A percentile compares a stretch with the other conserved stretches of the same genome.
These are phyloP conservation scores for Pterois miles DNA, from an alignment of 2,797 vertebrate species.

Conservation along the genomic window DNA sequence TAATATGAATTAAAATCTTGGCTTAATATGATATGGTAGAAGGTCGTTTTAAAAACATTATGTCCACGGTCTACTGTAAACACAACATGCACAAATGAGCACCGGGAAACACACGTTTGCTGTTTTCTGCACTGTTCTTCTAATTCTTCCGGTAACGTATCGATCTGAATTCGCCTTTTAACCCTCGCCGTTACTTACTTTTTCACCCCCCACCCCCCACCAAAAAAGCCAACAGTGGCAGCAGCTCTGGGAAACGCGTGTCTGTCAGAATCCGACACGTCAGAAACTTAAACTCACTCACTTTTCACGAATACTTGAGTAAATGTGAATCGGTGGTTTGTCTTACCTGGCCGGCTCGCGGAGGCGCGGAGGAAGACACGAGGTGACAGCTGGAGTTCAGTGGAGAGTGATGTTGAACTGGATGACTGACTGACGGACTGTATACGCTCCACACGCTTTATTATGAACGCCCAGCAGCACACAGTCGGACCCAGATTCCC, in stretches of 20 bases:
- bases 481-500: conserved; percentile 43
- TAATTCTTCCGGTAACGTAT: neutral
- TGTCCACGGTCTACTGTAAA: neutral
- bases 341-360: conserved; percentile 65
- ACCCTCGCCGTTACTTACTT: conserved; percentile 50
- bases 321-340: conserved; percentile 1
- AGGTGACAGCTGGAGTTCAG: conserved; percentile 69
- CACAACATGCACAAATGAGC: neutral
- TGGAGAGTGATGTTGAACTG: conserved; percentile 64
- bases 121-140: neutral
- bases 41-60: neutral
- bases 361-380: conserved; percentile 33
- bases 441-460: conserved; percentile 57
- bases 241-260: conserved; percentile 29
- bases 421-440: conserved; percentile 71
- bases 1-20: neutral
- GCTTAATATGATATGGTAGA: neutral
- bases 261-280: conserved; percentile 43
- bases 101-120: conserved; percentile 2
- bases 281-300: conserved; percentile 46
- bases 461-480: conserved; percentile 61
- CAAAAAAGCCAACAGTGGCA: conserved; percentile 31
- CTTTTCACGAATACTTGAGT: conserved; percentile 36
- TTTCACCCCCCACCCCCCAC: neutral
- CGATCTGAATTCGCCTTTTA: conserved; percentile 7